Base-by-base conservation (phyloP, 2,797 vertebrate genomes). In the Pagetopsis macropterus region DNA sequence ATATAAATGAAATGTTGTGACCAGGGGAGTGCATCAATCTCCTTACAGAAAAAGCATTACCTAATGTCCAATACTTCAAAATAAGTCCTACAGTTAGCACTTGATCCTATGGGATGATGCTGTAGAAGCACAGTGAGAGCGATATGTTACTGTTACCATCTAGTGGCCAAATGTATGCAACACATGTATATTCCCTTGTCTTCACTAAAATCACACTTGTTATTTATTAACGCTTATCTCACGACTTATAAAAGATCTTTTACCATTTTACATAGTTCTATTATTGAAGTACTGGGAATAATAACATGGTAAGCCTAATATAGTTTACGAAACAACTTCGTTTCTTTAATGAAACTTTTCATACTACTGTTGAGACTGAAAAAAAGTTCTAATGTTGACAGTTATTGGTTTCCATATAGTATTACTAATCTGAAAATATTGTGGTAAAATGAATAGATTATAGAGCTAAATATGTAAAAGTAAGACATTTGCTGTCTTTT, bases 71-170 rank as follows among this genome's bases (percentile, higher is more conserved):
- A 27, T 21, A 2, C 13, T 44, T 49, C 13, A 13, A 1, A 37
- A 9, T 8, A 37, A 7, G 8, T 17, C 7, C 41, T 16, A 17
- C 43, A 21, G 14, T 19, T 45, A 70, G 7, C 4, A 2, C 0
- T 10, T 7, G 10, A 2, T 21, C 17, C 5, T 11, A 15, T 3
- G 2, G 15, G 4, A 27, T 37, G 33, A 37, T 9, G 33, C 6
- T 59, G 33, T 63, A 4, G 31, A 23, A 27, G 11, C 41, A 21
- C 17, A 19, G 11, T 40, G 41, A 37, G 33, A 37, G 33, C 9
- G 49, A 19, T 16, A 63, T 64, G 41, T 65, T 33, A 76, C 23
- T 84, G 75, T 80, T 67, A 43, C 81, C 88, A 87, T 76, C 92
- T 91, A 87, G 82, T 87, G 90, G 81, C 44, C 13, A 70, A 40